Base-by-base conservation (phyloP, 23 tunicate genomes). In the Oikopleura albicans region DNA sequence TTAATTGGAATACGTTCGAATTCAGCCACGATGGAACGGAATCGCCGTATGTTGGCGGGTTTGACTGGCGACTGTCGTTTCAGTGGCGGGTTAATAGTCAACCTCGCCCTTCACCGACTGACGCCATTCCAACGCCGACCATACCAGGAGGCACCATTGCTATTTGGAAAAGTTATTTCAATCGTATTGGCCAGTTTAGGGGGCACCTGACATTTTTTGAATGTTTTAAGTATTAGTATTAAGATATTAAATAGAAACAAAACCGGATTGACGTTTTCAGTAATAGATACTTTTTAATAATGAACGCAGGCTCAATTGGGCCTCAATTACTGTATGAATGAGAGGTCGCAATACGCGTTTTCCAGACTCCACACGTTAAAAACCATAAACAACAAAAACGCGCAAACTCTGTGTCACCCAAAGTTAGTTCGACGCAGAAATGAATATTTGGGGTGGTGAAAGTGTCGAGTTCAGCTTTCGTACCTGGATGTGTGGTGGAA, bases 401-500 rank as follows among this genome's bases (percentile, higher is more conserved):
- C n/a, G n/a, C n/a, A n/a, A n/a, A n/a, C n/a, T n/a, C n/a, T n/a
- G n/a, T n/a, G n/a, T n/a, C n/a, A n/a, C n/a, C n/a, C n/a, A n/a
- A n/a, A n/a, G n/a, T n/a, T n/a, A n/a, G n/a, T n/a, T n/a, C n/a
- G n/a, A n/a, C n/a, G n/a, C n/a, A n/a, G n/a, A n/a, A n/a, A n/a
- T n/a, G n/a, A n/a, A n/a, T n/a, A n/a, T n/a, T n/a, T n/a, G n/a
- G 63, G 63, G 63, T 49, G 63, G 63, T 22, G 63, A 49, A 49
- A 49, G 22, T 49, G 22, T 49, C 12, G 63, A 49, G 22, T 49
- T 49, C 16, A 8, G 16, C 12, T 66, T 34, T 63, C 87, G 90
- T 91, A 84, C 87, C 33, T 93, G 98, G 98, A 90, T 86, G 88
- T 93, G 98, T 49, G 98, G 94, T 40, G 98, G 98, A 0, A 40